Conservation (phyloP, 2,888 invertebrate genomes). For the Idaea biselata region DNA sequence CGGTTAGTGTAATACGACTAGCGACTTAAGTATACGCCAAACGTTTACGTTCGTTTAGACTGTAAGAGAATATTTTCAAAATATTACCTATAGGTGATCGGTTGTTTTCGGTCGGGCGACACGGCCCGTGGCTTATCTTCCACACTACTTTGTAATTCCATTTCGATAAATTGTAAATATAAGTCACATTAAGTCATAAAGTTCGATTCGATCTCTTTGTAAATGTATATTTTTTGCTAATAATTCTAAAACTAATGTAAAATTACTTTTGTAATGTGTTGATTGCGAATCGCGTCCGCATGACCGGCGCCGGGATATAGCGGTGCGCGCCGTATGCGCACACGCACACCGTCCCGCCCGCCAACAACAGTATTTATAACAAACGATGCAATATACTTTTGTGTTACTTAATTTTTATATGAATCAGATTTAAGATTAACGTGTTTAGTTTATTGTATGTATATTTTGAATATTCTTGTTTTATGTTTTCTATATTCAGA, state of each 20-base stretch:
- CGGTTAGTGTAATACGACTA: slow-evolving; percentile 79
- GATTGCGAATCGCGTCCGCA: slow-evolving; percentile 35
- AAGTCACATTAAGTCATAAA: slow-evolving; percentile 76
- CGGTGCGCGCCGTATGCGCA: slow-evolving; percentile 1
- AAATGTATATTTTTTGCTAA: slow-evolving; percentile 79
- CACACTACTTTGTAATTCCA: slow-evolving; percentile 76
- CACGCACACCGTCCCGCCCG: slow-evolving; percentile 6
- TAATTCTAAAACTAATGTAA: slow-evolving; percentile 48
- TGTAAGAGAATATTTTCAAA: slow-evolving; percentile 77
- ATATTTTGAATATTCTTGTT: slow-evolving; percentile 64
- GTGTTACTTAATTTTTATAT: slow-evolving; percentile 75
- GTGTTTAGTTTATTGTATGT: slow-evolving; percentile 63
- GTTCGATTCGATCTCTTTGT: slow-evolving; percentile 79
- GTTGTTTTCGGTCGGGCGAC: slow-evolving; percentile 39
- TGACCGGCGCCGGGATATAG: background rate
- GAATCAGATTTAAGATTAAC: slow-evolving; percentile 67
- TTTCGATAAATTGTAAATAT: slow-evolving; percentile 79
- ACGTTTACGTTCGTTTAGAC: slow-evolving; percentile 76
- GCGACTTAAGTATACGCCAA: slow-evolving; percentile 81
- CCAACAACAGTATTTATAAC: slow-evolving; percentile 45
- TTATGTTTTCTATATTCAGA: slow-evolving; percentile 49
- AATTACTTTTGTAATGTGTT: slow-evolving; percentile 31
- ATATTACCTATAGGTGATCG: slow-evolving; percentile 77
- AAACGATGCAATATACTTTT: slow-evolving; percentile 76
- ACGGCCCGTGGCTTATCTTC: slow-evolving; percentile 65